Evolutionary conservation across 2,797 vertebrate species (phyloP).

Genomic region (Takifugu rubripes): DNA sequence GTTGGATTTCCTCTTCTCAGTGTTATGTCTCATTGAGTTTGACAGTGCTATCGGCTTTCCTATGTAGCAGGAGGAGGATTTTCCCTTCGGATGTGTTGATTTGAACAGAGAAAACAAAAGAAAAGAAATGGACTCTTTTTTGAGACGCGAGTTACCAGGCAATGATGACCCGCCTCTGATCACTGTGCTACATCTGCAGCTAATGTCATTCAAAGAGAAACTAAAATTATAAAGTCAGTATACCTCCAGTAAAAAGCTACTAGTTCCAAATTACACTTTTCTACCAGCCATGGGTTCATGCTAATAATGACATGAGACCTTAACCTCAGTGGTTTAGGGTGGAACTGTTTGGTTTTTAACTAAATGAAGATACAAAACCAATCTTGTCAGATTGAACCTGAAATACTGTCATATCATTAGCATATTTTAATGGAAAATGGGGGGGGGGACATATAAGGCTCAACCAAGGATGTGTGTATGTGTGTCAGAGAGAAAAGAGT

Average conservation of each 20-base stretch:
- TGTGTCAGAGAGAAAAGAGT: slow-evolving; percentile 1
- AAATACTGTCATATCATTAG: slow-evolving; percentile 61
- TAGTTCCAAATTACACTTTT: too few species aligned
- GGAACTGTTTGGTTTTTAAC: too few species aligned
- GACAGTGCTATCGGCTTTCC: slow-evolving; percentile 23
- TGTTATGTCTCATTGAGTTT: slow-evolving; percentile 17
- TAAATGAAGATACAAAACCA: slow-evolving; percentile 8
- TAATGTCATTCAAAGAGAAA: too few species aligned
- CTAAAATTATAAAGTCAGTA: too few species aligned
- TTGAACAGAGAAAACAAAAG: slow-evolving; percentile 12
- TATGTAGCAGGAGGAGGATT: slow-evolving; percentile 16
- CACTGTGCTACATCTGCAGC: too few species aligned
- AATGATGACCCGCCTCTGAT: too few species aligned
- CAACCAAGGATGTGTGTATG: neutral
- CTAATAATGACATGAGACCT: too few species aligned
- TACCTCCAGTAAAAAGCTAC: too few species aligned
- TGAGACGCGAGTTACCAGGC: too few species aligned
- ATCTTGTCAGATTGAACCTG: slow-evolving; percentile 25
- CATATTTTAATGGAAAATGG: slow-evolving; percentile 68
- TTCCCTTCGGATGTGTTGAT: slow-evolving; percentile 20
- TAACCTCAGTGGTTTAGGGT: too few species aligned
- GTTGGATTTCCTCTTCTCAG: slow-evolving; percentile 3
- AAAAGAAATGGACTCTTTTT: too few species aligned
- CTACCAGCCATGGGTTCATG: too few species aligned
- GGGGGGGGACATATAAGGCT: slow-evolving; percentile 10